Conservation (phyloP, 2,888 invertebrate species). For the Palloptera scutellata region DNA sequence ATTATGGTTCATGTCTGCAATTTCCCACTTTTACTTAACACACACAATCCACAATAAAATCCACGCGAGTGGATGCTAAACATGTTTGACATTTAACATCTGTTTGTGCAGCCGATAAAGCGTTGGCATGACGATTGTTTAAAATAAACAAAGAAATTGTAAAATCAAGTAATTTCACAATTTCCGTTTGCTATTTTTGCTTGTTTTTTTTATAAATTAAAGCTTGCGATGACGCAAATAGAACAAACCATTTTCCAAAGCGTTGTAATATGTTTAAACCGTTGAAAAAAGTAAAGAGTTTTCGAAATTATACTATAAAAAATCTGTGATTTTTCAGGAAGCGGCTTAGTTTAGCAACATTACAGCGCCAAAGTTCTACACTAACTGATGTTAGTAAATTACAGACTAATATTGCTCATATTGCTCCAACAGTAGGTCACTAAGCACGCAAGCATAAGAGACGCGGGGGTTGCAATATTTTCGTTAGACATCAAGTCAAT, state of each 20-base stretch:
- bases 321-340: too few relatives aligned
- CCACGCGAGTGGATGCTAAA: too few relatives aligned
- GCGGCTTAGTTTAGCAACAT: conserved; percentile 8
- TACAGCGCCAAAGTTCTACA: conserved; percentile 13
- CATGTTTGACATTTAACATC: too few relatives aligned
- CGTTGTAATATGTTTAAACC: too few relatives aligned
- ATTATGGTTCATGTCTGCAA: too few relatives aligned
- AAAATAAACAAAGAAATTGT: conserved; percentile 28
- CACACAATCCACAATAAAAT: too few relatives aligned
- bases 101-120: too few relatives aligned
- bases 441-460: background rate
- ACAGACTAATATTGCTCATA: conserved; percentile 4
- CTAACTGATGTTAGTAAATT: conserved; percentile 16
- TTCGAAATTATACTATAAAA: too few relatives aligned
- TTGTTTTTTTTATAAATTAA: background rate
- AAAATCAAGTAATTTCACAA: conserved; percentile 21
- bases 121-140: conserved; percentile 28
- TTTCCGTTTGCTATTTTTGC: conserved; percentile 1
- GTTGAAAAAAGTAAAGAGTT: too few relatives aligned
- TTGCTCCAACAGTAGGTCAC: conserved; percentile 18
- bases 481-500: background rate
- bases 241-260: too few relatives aligned
- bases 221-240: background rate
- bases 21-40: too few relatives aligned
- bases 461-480: too few relatives aligned